phyloP scores from a whole-genome alignment of 1,140 invertebrate genomes.

The Saccostrea cuccullata region DNA sequence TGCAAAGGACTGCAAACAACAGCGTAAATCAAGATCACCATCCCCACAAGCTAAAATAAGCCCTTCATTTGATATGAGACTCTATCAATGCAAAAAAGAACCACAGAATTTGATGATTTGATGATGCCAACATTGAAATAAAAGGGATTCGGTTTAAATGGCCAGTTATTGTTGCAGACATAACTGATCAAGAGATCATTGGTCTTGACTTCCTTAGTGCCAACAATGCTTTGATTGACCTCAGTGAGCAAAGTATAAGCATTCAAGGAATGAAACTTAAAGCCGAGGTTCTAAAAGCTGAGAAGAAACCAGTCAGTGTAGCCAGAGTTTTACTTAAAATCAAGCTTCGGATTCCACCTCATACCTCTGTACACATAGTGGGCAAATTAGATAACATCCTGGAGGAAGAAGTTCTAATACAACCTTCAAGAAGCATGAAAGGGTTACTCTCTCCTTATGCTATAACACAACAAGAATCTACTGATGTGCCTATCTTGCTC shows the following conservation, averaged over 20 bases:
- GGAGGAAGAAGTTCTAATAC: background rate
- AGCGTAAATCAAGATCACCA: too few relatives aligned
- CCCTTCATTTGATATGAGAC: too few relatives aligned
- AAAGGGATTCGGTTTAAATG: background rate
- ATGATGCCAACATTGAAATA: background rate
- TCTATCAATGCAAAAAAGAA: too few relatives aligned
- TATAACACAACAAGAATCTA: background rate
- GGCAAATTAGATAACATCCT: too few relatives aligned
- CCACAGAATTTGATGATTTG: too few relatives aligned
- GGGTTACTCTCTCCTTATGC: background rate
- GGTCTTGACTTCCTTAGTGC: too few relatives aligned
- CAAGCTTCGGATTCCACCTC: too few relatives aligned
- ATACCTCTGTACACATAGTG: background rate
- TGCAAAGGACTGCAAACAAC: slow-evolving; percentile 23
- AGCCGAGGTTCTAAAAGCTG: too few relatives aligned
- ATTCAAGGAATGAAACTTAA: background rate
- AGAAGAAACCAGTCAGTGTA: too few relatives aligned
- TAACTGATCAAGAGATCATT: slow-evolving; percentile 6
- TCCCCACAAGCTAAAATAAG: too few relatives aligned
- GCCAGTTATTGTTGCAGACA: background rate
- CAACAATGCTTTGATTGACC: background rate
- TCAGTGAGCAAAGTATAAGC: background rate
- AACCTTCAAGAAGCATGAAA: background rate
- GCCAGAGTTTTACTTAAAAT: too few relatives aligned
- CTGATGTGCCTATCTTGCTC: background rate